Conservation (phyloP, 2,797 vertebrate genomes). For the Chloroceryle amazona region DNA sequence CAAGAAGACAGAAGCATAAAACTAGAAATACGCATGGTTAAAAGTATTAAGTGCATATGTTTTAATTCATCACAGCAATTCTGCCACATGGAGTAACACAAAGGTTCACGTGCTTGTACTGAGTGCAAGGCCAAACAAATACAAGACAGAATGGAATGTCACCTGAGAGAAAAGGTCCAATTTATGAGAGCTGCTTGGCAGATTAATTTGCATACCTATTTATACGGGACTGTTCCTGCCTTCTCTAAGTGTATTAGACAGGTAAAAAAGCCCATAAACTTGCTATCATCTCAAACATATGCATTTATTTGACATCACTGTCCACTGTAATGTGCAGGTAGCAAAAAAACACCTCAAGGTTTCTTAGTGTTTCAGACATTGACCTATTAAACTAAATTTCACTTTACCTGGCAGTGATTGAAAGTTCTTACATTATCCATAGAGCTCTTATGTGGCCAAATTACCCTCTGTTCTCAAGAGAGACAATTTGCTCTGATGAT, state of each 20-base stretch:
- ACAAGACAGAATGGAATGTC: neutral
- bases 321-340: neutral
- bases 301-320: neutral
- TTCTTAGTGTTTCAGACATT: neutral
- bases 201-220: neutral
- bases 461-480: neutral
- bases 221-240: neutral
- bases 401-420: slow-evolving; percentile 18
- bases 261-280: neutral
- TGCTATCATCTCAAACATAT: neutral
- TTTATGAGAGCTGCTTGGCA: neutral
- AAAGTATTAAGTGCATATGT: neutral
- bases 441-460: neutral
- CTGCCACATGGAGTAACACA: neutral
- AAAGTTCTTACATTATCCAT: slow-evolving; percentile 32
- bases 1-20: neutral
- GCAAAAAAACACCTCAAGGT: neutral
- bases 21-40: fast-evolving
- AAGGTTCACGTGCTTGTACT: neutral
- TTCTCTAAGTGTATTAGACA: neutral
- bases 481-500: neutral
- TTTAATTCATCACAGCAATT: neutral
- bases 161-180: neutral
- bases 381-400: neutral
- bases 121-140: neutral